A percentile compares a stretch with the other conserved stretches of the same genome.
These are phyloP conservation scores for Dicrostonyx torquatus DNA, from an alignment of 2,797 vertebrate genomes.

Conservation along the genomic window DNA sequence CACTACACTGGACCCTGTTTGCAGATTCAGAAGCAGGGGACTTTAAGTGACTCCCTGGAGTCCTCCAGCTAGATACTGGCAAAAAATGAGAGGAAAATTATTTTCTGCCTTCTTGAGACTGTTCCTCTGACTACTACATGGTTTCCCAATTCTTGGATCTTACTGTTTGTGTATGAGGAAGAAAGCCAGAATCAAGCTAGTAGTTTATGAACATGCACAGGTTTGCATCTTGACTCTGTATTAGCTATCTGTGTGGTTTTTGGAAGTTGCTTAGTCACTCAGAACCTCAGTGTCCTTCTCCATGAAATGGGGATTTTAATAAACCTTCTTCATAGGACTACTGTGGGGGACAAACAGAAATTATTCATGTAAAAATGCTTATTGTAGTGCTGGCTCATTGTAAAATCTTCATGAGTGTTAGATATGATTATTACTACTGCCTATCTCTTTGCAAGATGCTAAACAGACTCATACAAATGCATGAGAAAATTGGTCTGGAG, in stretches of 20 bases:
- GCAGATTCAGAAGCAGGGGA: slow-evolving; percentile 50
- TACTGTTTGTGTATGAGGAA: slow-evolving; percentile 34
- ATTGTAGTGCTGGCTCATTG: slow-evolving; percentile 63
- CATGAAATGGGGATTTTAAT: slow-evolving; percentile 63
- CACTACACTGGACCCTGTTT: slow-evolving; percentile 37
- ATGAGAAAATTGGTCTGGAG: slow-evolving; percentile 71
- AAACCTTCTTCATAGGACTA: not conserved
- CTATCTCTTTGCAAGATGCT: slow-evolving; percentile 64
- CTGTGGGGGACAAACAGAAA: slow-evolving; percentile 56
- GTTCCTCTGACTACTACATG: slow-evolving; percentile 16
- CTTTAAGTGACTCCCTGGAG: slow-evolving; percentile 45
- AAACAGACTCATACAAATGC: slow-evolving; percentile 70
- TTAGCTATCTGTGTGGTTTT: slow-evolving; percentile 16
- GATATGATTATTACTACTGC: slow-evolving; percentile 69
- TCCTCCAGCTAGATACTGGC: slow-evolving; percentile 40
- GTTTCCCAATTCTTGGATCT: not conserved
- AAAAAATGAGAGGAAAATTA: slow-evolving; percentile 51
- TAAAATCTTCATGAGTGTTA: slow-evolving; percentile 67
- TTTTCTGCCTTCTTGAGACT: slow-evolving; percentile 51
- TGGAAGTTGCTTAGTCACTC: slow-evolving; percentile 2
- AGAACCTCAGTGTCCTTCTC: slow-evolving; percentile 49
- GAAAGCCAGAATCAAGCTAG: not conserved
- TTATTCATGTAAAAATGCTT: slow-evolving; percentile 67
- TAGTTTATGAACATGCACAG: not conserved
- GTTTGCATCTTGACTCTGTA: slow-evolving; percentile 40